Evolutionary conservation across 2,888 invertebrate species (phyloP).

Genomic region (Ichneumoninae sp.): DNA sequence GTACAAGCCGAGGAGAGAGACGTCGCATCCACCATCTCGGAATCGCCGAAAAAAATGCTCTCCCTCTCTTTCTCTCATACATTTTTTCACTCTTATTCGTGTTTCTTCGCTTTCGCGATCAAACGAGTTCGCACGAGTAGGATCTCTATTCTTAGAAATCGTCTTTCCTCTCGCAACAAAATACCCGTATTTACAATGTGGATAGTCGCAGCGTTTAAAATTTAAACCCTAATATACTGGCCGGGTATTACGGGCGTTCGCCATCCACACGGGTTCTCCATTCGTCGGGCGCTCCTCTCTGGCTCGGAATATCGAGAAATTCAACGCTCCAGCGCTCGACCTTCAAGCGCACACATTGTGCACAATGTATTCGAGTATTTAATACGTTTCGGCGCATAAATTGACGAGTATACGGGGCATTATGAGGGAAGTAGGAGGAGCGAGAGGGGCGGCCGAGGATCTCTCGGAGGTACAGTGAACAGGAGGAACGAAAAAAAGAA

Average conservation of each 20-base stretch:
- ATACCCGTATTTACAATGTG: conserved; percentile 81
- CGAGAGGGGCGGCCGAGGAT: conserved; percentile 57
- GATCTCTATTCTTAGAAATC: conserved; percentile 80
- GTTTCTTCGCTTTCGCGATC: conserved; percentile 42
- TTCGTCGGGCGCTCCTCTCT: conserved; percentile 51
- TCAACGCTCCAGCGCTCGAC: conserved; percentile 51
- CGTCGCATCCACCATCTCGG: conserved; percentile 41
- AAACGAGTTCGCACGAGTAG: conserved; percentile 60
- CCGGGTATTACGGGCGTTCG: conserved; percentile 57
- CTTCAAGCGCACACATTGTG: conserved; percentile 60
- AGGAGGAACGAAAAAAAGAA: conserved; percentile 15
- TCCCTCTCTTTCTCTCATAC: conserved; percentile 2
- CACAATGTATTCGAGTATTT: conserved; percentile 76
- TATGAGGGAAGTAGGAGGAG: conserved; percentile 75
- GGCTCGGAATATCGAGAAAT: conserved; percentile 57
- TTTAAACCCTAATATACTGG: conserved; percentile 80
- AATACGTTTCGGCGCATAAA: conserved; percentile 83
- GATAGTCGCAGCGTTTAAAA: conserved; percentile 79
- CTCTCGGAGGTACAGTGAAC: conserved; percentile 45
- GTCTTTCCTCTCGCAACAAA: conserved; percentile 69
- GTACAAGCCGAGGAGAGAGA: conserved; percentile 36
- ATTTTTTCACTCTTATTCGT: conserved; percentile 19
- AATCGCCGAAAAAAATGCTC: conserved; percentile 37
- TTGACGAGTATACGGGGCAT: conserved; percentile 83
- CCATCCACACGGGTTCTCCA: conserved; percentile 44